Percentiles rank a stretch among this genome's conserved stretches.
Conservation (phyloP, 2,888 invertebrate genomes). For the Heliconius charithonia region DNA sequence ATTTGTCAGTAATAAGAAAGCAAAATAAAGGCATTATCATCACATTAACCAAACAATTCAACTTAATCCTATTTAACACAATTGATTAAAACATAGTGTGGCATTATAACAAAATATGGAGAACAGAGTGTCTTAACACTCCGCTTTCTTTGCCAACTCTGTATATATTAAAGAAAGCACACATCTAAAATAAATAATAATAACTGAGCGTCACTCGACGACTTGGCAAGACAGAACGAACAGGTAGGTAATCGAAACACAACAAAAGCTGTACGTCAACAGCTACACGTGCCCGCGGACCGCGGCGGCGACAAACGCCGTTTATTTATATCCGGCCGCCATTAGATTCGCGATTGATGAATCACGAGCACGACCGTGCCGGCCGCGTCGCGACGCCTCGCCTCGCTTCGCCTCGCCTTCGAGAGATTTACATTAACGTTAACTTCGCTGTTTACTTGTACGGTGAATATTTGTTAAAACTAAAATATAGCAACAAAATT, state of each 20-base stretch:
- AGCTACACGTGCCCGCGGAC: constrained; percentile 28
- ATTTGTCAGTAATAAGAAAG: too few species aligned
- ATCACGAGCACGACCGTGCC: constrained; percentile 8
- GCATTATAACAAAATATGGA: too few species aligned
- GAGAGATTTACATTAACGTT: neutral
- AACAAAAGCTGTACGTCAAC: constrained; percentile 18
- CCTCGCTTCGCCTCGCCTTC: neutral
- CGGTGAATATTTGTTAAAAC: neutral
- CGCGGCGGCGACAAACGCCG: constrained; percentile 29
- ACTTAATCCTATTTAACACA: too few species aligned
- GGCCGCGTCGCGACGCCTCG: constrained; percentile 6
- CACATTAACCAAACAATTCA: too few species aligned
- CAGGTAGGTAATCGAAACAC: constrained; percentile 16
- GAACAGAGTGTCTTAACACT: too few species aligned
- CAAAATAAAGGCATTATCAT: too few species aligned
- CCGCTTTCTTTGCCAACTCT: too few species aligned
- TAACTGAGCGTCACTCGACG: neutral
- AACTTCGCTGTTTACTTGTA: neutral
- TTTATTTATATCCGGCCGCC: constrained; percentile 34
- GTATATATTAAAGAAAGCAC: too few species aligned
- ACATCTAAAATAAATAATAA: too few species aligned
- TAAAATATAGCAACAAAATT: too few species aligned
- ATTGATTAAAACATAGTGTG: too few species aligned
- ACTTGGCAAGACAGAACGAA: constrained; percentile 16
- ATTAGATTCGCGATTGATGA: constrained; percentile 35